Evolutionary conservation across 1,140 invertebrate species (phyloP).

Genomic region (Hylaeus volcanicus): DNA sequence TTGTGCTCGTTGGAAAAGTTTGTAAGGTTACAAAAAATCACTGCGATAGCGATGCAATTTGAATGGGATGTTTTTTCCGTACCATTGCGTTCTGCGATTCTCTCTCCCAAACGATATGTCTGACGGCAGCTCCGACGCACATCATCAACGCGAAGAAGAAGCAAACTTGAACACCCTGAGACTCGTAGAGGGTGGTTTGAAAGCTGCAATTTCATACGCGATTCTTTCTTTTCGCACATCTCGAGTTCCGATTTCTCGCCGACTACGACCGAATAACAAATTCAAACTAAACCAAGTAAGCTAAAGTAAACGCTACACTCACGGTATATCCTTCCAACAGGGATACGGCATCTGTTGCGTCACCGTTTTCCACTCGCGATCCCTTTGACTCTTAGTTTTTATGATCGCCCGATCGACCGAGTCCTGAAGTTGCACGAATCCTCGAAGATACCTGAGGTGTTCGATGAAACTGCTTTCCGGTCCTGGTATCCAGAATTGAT

Average conservation of each 20-base stretch:
- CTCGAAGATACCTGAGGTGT: constrained; percentile 85
- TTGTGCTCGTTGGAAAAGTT: too few species aligned
- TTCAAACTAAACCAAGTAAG: too few species aligned
- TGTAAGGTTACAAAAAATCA: too few species aligned
- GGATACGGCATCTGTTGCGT: constrained; percentile 86
- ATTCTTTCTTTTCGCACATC: neutral
- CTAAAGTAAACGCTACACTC: constrained; percentile 65
- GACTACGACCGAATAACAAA: neutral
- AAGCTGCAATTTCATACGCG: constrained; percentile 78
- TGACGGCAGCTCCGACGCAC: constrained; percentile 82
- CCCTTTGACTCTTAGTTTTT: constrained; percentile 72
- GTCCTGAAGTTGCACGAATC: constrained; percentile 86
- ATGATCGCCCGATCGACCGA: constrained; percentile 84
- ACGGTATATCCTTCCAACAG: constrained; percentile 84
- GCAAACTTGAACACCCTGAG: constrained; percentile 83
- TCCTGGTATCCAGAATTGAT: constrained; percentile 85
- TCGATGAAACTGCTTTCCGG: constrained; percentile 84
- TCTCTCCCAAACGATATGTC: constrained; percentile 84
- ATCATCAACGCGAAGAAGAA: constrained; percentile 85
- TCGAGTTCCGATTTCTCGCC: neutral
- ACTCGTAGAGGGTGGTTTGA: constrained; percentile 84
- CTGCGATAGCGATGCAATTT: too few species aligned
- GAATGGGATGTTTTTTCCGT: neutral
- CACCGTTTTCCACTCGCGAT: constrained; percentile 81
- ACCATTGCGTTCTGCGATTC: constrained; percentile 86